phyloP scores from a whole-genome alignment of 1,140 invertebrate genomes.

The Lutraria rhynchaena region DNA sequence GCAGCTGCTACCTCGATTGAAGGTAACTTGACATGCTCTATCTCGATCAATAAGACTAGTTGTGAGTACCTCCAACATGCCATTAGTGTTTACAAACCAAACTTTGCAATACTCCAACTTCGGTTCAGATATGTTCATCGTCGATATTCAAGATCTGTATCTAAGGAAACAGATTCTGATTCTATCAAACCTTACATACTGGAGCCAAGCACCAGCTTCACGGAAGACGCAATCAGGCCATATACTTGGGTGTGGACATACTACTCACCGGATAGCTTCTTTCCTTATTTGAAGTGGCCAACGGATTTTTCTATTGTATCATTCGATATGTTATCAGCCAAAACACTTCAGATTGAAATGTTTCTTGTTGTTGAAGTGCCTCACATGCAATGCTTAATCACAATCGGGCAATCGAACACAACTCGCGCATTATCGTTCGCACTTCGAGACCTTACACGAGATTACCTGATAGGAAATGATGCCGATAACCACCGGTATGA shows the following conservation, averaged over 20 bases:
- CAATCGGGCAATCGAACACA: not conserved
- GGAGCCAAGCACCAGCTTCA: constrained; percentile 25
- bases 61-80: not conserved
- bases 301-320: constrained; percentile 32
- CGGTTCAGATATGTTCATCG: constrained; percentile 4
- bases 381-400: not conserved
- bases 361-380: not conserved
- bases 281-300: constrained; percentile 39
- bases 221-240: constrained; percentile 14
- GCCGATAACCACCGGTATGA: not conserved
- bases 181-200: constrained; percentile 10
- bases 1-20: no score
- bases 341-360: not conserved
- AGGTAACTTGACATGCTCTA: not conserved
- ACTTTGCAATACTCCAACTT: constrained; percentile 31
- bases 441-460: constrained; percentile 3
- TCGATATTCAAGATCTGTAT: not conserved
- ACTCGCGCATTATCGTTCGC: not conserved
- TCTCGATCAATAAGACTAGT: constrained; percentile 41
- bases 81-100: constrained; percentile 16
- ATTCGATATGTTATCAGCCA: constrained; percentile 2
- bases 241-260: constrained; percentile 39
- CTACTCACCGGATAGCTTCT: not conserved
- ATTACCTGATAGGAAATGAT: not conserved
- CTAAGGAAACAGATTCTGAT: no score